These are phyloP conservation scores for Helobdella robusta DNA, from an alignment of 2,888 invertebrate species.

Conservation along the genomic window DNA sequence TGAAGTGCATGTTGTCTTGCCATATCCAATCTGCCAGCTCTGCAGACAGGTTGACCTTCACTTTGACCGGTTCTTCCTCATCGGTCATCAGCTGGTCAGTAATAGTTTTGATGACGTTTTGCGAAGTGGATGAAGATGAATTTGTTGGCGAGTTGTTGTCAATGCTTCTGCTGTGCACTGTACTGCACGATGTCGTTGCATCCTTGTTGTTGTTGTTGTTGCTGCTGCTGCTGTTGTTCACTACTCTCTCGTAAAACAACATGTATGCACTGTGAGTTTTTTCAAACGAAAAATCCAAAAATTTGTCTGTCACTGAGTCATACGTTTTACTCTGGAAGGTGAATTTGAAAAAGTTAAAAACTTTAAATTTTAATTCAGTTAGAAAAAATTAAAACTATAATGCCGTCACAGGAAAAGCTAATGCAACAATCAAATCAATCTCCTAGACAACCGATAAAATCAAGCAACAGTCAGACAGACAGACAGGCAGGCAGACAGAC, in stretches of 20 bases:
- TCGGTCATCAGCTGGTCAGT: too few species aligned
- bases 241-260: constrained; percentile 77
- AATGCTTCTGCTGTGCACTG: too few species aligned
- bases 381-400: too few species aligned
- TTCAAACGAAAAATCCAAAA: constrained; percentile 93
- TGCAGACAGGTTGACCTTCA: background rate
- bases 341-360: constrained; percentile 23
- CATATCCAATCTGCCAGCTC: constrained; percentile 66
- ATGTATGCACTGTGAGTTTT: constrained; percentile 95
- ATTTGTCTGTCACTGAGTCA: constrained; percentile 89
- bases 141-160: constrained; percentile 31
- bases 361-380: too few species aligned
- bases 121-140: background rate
- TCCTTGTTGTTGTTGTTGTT: background rate
- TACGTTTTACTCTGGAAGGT: constrained; percentile 77
- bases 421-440: too few species aligned
- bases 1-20: constrained; percentile 89
- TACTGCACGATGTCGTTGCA: too few species aligned
- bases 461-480: background rate
- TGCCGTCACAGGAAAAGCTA: too few species aligned
- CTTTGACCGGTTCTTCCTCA: too few species aligned
- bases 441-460: background rate
- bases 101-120: too few species aligned
- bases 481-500: too few species aligned
- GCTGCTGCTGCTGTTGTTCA: background rate